Evolutionary conservation across 2,797 vertebrate species (phyloP), one percentile per base, ranked within the genome.

Genomic region (Anguilla pacifica): DNA sequence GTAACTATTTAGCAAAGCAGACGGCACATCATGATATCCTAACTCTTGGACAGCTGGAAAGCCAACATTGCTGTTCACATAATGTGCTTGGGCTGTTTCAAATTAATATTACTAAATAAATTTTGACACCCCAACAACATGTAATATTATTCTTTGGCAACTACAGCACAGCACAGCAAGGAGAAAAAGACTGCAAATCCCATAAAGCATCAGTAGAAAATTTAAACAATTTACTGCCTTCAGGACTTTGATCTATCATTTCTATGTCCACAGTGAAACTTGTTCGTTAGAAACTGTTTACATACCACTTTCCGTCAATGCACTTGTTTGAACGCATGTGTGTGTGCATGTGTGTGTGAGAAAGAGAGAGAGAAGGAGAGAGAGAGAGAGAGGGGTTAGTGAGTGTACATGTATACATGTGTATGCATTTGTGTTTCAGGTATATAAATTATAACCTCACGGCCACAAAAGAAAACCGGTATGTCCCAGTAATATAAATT

Each of bases 21-120:
- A 90, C 91, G 91, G 89, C 90, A 92, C 92, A 92, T 94, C 92
- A 86, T 95, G 94, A 96, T 95, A 93, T 94, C 91, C 93, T 92
- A 91, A 84, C 91, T 90, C 85, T 83, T 86, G 87, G 88, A 92
- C 90, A 90, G 90, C 89, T 87, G 87, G 90, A 90, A 90, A 70
- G 88, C 91, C 89, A 88, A 88, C 88, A 89, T 87, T 91, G 90
- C 90, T 92, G 25, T 91, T 91, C 92, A 90, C 89, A 90, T 79
- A 88, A 85, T 89, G 89, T 88, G 77, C 86, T 87, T 93, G 61
- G 31, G 35, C 72, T 49, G 61, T 49, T 85, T 28, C 39, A 79
- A 31, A 77, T 77, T 43, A 79, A 77, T 31, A 43, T 15, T 83
- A 13, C 51, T 51, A 31, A n/a, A 25, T 87, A 83, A 25, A 53